Conservation (phyloP, 2,797 vertebrate genomes). For the Acrossocheilus wenchowensis region DNA sequence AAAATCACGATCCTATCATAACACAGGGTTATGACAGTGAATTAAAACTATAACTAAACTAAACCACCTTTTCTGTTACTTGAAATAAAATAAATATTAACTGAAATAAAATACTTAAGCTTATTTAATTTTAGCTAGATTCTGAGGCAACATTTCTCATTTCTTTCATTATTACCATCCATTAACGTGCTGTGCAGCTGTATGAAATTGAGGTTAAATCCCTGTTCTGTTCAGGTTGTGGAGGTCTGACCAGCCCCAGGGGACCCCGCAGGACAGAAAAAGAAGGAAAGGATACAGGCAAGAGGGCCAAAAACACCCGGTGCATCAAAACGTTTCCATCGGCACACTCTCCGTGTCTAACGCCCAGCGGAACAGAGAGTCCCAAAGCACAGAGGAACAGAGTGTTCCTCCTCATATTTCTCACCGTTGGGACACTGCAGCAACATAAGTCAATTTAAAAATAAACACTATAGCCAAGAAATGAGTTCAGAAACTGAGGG, state of each 20-base stretch:
- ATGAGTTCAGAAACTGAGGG: constrained; percentile 60
- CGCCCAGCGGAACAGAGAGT: not conserved
- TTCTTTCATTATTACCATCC: not conserved
- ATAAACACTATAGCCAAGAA: constrained; percentile 68
- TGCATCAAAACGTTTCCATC: constrained; percentile 23
- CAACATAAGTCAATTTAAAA: constrained; percentile 50
- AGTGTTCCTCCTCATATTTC: constrained; percentile 38
- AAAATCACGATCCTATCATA: not conserved
- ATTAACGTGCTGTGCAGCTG: not conserved
- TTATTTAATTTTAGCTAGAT: not conserved
- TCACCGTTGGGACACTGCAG: constrained; percentile 41
- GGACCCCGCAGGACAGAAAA: constrained; percentile 50
- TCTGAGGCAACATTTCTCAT: not conserved
- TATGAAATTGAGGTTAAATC: not conserved
- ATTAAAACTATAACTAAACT: too few species aligned
- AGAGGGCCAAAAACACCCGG: constrained; percentile 51
- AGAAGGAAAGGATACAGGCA: constrained; percentile 64
- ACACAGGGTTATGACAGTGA: too few species aligned
- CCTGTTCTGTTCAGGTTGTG: constrained; percentile 19
- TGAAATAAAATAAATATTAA: not conserved
- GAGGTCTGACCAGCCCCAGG: constrained; percentile 63
- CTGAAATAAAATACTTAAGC: too few species aligned
- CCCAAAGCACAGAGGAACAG: constrained; percentile 35
- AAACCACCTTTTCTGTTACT: too few species aligned
- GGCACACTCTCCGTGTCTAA: constrained; percentile 41